Evolutionary conservation across 2,113 vertebrate genomes (phyloP).

Genomic region (Dicerorhinus sumatrensis): DNA sequence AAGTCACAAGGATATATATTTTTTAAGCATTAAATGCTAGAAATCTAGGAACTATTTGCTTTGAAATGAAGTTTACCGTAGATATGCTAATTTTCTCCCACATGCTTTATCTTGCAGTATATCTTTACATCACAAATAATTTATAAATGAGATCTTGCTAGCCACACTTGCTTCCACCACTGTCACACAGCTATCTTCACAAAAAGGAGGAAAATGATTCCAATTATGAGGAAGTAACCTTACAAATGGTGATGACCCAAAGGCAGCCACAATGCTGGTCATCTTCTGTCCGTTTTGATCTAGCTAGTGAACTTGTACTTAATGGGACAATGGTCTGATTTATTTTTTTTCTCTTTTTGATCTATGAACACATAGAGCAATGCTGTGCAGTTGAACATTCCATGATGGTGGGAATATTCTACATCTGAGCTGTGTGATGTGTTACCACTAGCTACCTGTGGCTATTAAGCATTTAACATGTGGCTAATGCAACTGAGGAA

Average conservation of each 20-base stretch:
- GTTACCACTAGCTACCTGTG: no score
- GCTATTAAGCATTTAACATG: not conserved
- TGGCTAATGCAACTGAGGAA: no score
- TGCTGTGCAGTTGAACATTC: not conserved
- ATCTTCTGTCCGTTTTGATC: not conserved
- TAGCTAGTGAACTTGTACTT: no score
- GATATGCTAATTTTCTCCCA: not conserved
- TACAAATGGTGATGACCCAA: not conserved
- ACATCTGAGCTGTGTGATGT: not conserved
- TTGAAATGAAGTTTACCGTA: not conserved
- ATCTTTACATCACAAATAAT: not conserved
- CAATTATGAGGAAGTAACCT: not conserved
- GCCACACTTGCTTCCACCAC: no score
- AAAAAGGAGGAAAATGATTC: not conserved
- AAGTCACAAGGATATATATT: no score
- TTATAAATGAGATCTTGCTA: not conserved
- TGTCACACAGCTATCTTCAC: no score
- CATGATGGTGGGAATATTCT: fast-evolving
- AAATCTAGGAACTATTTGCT: not conserved
- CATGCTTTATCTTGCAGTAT: no score
- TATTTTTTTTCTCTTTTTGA: not conserved
- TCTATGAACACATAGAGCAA: not conserved
- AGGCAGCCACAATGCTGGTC: not conserved
- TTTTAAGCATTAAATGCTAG: not conserved
- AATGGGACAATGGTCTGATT: not conserved